Conservation (phyloP, 2,888 invertebrate genomes). For the Leucozona laternaria region DNA sequence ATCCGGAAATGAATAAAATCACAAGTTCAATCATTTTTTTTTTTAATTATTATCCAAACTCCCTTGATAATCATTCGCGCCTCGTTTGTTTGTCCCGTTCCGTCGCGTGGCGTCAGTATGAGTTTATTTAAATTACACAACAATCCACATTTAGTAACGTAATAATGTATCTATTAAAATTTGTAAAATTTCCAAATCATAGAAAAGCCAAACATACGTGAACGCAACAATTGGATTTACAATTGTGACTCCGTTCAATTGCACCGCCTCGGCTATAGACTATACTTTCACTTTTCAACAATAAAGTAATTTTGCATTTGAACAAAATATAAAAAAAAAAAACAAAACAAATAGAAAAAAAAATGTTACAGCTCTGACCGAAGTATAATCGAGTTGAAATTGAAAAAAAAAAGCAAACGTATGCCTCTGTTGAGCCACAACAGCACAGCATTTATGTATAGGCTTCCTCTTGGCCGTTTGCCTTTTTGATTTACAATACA, state of each 20-base stretch:
- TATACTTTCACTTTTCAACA: conserved; percentile 71
- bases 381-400: conserved; percentile 41
- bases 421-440: conserved; percentile 9
- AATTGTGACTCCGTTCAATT: conserved; percentile 58
- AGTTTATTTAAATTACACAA: conserved; percentile 53
- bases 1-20: conserved; percentile 59
- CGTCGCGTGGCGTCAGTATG: too few relatives aligned
- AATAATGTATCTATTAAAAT: conserved; percentile 42
- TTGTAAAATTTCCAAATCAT: conserved; percentile 37
- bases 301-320: conserved; percentile 59
- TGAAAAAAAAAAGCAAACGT: conserved; percentile 7
- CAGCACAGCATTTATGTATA: conserved; percentile 10
- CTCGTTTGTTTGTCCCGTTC: background rate
- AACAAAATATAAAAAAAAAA: conserved; percentile 32
- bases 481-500: conserved; percentile 66
- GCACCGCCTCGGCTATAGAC: conserved; percentile 48
- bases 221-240: conserved; percentile 52
- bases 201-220: conserved; percentile 7
- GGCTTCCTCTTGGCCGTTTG: conserved; percentile 70
- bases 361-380: conserved; percentile 22
- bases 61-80: background rate
- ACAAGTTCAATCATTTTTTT: conserved; percentile 65
- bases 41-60: background rate
- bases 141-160: conserved; percentile 31
- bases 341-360: conserved; percentile 14